Percentiles rank a stretch among this genome's conserved stretches.
These are phyloP conservation scores for Bombylius discolor DNA, from an alignment of 2,888 invertebrate genomes.

Conservation along the genomic window DNA sequence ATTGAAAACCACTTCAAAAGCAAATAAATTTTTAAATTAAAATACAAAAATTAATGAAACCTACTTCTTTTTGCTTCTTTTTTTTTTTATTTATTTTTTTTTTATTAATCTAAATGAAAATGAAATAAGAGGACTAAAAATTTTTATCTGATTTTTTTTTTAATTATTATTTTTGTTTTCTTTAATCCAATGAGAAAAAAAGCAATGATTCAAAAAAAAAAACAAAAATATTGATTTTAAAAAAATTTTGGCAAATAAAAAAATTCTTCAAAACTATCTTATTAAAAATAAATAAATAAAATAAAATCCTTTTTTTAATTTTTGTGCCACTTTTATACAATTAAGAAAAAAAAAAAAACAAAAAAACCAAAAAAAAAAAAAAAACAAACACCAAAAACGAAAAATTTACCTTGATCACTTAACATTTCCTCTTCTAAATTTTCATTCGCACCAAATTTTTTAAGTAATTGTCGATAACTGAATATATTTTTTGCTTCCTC, in stretches of 20 bases:
- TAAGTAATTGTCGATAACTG: conserved; percentile 52
- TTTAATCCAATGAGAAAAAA: too few species aligned
- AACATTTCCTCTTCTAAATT: conserved; percentile 54
- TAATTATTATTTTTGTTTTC: not conserved
- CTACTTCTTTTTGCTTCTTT: not conserved
- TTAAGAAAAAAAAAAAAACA: too few species aligned
- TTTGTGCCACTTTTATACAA: too few species aligned
- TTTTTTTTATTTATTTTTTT: too few species aligned
- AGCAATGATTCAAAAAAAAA: too few species aligned
- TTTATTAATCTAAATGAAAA: too few species aligned
- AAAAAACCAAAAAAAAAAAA: not conserved
- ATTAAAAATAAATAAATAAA: too few species aligned
- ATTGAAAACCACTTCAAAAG: conserved; percentile 11
- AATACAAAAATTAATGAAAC: too few species aligned
- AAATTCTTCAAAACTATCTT: too few species aligned
- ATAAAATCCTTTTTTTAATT: too few species aligned
- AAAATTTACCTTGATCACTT: conserved; percentile 57
- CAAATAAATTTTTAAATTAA: not conserved
- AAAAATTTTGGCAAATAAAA: not conserved
- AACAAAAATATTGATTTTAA: not conserved
- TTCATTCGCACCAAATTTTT: conserved; percentile 57
- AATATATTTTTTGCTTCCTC: conserved; percentile 44
- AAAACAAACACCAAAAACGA: not conserved
- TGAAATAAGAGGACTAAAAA: too few species aligned
- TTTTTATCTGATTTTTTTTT: too few species aligned